Percentiles rank a stretch among this genome's conserved stretches.
Conservation (phyloP, 2,797 vertebrate genomes). For the Sternotherus odoratus region DNA sequence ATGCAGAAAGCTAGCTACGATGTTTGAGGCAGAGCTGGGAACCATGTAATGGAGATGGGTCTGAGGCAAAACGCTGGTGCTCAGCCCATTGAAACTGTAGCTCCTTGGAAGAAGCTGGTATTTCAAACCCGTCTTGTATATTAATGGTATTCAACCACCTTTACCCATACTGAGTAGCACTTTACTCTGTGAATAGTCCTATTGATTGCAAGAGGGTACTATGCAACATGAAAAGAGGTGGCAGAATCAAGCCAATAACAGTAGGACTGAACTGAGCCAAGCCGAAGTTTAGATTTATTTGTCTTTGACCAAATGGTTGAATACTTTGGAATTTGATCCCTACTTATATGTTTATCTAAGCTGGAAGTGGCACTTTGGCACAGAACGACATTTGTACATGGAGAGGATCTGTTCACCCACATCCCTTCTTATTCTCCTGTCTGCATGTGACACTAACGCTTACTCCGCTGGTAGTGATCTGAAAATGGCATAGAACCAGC, state of each 20-base stretch:
- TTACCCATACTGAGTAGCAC: background rate
- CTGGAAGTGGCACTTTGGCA: background rate
- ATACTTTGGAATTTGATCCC: background rate
- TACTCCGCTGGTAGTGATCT: background rate
- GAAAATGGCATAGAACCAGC: background rate
- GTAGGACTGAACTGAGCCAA: background rate
- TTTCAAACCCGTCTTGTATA: background rate
- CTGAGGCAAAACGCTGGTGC: background rate
- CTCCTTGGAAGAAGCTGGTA: background rate
- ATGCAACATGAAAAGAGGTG: background rate
- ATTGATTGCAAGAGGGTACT: background rate
- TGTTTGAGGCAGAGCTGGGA: background rate
- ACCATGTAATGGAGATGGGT: background rate
- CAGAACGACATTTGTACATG: background rate
- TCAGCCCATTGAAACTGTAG: background rate
- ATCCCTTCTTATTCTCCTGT: background rate
- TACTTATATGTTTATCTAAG: background rate
- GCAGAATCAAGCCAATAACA: background rate
- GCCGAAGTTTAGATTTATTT: background rate
- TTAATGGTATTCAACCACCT: background rate
- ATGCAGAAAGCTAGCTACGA: background rate
- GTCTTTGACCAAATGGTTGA: background rate
- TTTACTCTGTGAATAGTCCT: background rate
- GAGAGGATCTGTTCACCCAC: background rate
- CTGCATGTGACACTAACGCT: background rate